Conservation (phyloP, 2,113 vertebrate genomes). For the Zootoca vivipara region DNA sequence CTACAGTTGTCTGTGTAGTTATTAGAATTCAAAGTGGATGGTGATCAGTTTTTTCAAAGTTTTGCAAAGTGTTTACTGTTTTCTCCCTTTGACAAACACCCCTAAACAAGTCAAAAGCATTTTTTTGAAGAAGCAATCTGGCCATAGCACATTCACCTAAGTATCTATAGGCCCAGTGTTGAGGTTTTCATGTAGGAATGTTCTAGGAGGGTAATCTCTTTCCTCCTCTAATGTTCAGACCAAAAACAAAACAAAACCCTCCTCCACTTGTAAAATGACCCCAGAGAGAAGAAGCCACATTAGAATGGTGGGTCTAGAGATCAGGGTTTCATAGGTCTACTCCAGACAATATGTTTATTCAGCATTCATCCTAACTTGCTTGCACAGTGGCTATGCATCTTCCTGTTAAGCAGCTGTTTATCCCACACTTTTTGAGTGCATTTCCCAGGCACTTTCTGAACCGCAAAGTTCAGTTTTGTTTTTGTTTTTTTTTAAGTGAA, state of each 20-base stretch:
- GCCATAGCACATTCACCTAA: neutral
- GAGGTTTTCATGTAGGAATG: neutral
- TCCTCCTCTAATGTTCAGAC: neutral
- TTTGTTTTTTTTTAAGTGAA: no score
- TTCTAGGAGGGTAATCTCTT: neutral
- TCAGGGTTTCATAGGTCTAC: neutral
- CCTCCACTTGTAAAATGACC: neutral
- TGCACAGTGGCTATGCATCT: no score
- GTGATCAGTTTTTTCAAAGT: neutral
- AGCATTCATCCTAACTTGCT: no score
- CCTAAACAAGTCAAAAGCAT: neutral
- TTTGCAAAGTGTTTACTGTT: neutral
- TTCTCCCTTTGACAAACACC: neutral
- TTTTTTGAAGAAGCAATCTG: neutral
- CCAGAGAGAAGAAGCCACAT: neutral
- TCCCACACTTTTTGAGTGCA: no score
- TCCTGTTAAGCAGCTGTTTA: no score
- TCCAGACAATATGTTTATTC: no score
- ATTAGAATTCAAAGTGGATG: neutral
- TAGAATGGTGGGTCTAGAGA: neutral
- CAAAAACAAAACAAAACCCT: neutral
- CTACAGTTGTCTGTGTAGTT: neutral
- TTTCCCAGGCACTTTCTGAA: no score
- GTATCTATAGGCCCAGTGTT: neutral
- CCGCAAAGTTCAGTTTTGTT: no score